Conservation (phyloP, 2,888 invertebrate genomes). For the Drosophila mercatorum region DNA sequence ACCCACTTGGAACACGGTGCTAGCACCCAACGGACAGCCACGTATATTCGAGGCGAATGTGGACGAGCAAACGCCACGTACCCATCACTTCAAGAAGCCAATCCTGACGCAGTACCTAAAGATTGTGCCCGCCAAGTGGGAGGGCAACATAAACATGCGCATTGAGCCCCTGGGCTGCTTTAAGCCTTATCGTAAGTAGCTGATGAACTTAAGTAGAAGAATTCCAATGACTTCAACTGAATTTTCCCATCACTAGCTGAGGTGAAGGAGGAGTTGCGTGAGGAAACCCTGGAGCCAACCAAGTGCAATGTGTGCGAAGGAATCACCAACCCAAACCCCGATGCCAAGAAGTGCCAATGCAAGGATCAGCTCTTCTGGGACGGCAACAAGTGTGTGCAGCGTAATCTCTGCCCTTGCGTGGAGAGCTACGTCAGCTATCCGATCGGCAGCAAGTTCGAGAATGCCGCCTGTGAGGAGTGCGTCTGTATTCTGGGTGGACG, state of each 20-base stretch:
- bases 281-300: constrained; percentile 43
- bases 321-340: constrained; percentile 43
- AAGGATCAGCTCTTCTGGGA: constrained; percentile 88
- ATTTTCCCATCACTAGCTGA: constrained; percentile 54
- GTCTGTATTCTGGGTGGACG: constrained; percentile 91
- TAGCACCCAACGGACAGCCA: constrained; percentile 86
- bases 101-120: constrained; percentile 90
- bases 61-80: constrained; percentile 87
- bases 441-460: constrained; percentile 89
- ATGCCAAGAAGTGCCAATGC: constrained; percentile 85
- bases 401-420: constrained; percentile 91
- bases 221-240: neutral
- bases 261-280: constrained; percentile 59
- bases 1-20: constrained; percentile 89
- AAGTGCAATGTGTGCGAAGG: constrained; percentile 86
- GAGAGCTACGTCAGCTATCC: constrained; percentile 90
- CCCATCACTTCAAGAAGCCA: constrained; percentile 89
- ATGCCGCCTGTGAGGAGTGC: constrained; percentile 91
- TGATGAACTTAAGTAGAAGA: neutral
- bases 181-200: constrained; percentile 88
- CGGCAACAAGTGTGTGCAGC: constrained; percentile 89
- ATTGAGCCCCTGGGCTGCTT: constrained; percentile 92
- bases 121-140: constrained; percentile 90
- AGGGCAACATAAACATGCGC: constrained; percentile 89
- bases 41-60: constrained; percentile 90